Percentiles rank a stretch among this genome's conserved stretches.
phyloP scores from a whole-genome alignment of 1,140 invertebrate genomes.

The Lethrus apterus region DNA sequence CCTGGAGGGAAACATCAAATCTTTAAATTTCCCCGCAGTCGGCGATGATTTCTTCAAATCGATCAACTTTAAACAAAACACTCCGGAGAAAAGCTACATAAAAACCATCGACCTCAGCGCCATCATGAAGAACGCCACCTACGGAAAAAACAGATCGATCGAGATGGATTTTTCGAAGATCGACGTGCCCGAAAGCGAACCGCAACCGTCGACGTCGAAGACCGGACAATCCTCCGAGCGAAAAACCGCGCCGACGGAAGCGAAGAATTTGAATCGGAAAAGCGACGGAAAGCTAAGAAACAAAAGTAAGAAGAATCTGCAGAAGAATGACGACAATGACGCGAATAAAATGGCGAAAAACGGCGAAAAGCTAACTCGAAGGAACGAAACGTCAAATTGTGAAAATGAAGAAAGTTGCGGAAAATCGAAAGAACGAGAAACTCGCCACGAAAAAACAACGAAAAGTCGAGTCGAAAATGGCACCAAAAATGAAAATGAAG shows the following conservation, averaged over 20 bases:
- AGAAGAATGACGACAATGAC: not conserved
- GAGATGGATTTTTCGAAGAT: constrained; percentile 16
- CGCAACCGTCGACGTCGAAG: constrained; percentile 22
- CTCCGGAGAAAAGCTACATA: constrained; percentile 14
- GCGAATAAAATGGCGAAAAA: too few species aligned
- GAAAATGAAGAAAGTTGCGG: too few species aligned
- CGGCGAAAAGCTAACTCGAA: too few species aligned
- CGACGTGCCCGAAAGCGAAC: constrained; percentile 8
- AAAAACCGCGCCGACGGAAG: not conserved
- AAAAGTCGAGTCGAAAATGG: too few species aligned
- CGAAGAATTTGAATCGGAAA: not conserved
- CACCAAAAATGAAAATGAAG: too few species aligned
- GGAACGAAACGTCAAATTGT: too few species aligned
- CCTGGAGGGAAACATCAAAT: constrained; percentile 34
- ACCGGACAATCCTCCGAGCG: constrained; percentile 29
- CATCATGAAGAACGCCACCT: constrained; percentile 3
- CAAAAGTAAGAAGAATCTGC: constrained; percentile 4
- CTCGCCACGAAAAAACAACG: too few species aligned
- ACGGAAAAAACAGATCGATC: not conserved
- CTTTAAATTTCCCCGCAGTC: constrained; percentile 29
- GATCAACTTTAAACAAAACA: constrained; percentile 19
- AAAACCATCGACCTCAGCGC: constrained; percentile 19
- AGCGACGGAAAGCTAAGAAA: constrained; percentile 7
- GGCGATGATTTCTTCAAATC: constrained; percentile 34
- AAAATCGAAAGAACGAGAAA: too few species aligned